Conservation (phyloP, 64 coral and sea anemone species). For the Porites lutea region DNA sequence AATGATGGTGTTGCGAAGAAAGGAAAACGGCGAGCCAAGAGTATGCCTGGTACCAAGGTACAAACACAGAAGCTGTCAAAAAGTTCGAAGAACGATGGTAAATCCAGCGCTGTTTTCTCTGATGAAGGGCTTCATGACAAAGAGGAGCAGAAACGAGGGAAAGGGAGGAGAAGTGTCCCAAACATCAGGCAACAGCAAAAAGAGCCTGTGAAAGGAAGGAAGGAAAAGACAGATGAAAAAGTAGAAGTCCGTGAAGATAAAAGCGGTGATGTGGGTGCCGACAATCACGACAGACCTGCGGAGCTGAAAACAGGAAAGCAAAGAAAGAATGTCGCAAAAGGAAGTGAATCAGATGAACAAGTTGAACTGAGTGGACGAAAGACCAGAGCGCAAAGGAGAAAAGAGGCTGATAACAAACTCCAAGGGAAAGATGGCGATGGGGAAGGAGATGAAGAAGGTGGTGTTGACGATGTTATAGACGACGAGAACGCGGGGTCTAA, state of each 20-base stretch:
- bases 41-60: not conserved
- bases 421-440: not conserved
- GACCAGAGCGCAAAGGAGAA: constrained; percentile 30
- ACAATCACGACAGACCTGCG: not conserved
- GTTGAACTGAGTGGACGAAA: constrained; percentile 8
- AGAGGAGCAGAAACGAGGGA: not conserved
- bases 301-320: not conserved
- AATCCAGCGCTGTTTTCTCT: not conserved
- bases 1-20: not conserved
- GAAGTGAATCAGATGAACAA: not conserved
- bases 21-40: not conserved
- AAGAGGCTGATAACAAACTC: not conserved
- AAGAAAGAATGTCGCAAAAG: not conserved
- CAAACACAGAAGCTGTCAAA: not conserved
- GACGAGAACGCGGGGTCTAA: not conserved
- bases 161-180: constrained; percentile 9
- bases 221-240: not conserved
- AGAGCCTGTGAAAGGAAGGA: not conserved
- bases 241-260: not conserved
- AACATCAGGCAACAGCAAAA: not conserved
- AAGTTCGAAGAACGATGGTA: not conserved
- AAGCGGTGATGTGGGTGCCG: not conserved
- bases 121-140: not conserved
- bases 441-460: not conserved
- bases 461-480: not conserved